Conservation (phyloP, 2,888 invertebrate species). For the Drosophila cyrtoloma region DNA sequence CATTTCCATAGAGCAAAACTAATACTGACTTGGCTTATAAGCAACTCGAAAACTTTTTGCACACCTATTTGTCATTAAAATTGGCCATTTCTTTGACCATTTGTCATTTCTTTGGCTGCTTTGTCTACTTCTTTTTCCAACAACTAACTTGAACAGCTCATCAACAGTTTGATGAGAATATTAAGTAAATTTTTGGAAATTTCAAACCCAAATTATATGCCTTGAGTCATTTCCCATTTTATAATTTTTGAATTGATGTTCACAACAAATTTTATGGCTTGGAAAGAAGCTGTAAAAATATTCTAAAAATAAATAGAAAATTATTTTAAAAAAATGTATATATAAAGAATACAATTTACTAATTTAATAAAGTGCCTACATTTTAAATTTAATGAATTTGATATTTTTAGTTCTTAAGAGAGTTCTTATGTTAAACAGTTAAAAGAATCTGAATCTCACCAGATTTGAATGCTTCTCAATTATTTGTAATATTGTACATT, state of each 20-base stretch:
- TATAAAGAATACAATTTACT: background rate
- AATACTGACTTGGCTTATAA: background rate
- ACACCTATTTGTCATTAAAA: slow-evolving; percentile 36
- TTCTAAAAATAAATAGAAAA: background rate
- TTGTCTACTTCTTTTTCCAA: slow-evolving; percentile 19
- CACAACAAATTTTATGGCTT: background rate
- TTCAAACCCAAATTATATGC: background rate
- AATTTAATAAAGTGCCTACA: background rate
- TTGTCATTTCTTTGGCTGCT: slow-evolving; percentile 39
- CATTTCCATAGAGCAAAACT: slow-evolving; percentile 34
- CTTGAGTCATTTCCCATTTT: slow-evolving; percentile 7
- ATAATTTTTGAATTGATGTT: background rate
- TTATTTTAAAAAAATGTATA: background rate
- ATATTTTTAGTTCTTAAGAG: background rate
- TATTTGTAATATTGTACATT: background rate
- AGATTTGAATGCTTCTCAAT: background rate
- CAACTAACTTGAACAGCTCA: slow-evolving; percentile 3
- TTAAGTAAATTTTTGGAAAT: slow-evolving; percentile 2
- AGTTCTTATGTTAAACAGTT: background rate
- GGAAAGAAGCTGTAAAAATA: background rate
- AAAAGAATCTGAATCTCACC: background rate
- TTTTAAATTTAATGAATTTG: background rate
- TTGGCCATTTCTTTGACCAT: slow-evolving; percentile 24
- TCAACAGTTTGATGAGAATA: slow-evolving; percentile 28
- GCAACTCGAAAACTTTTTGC: slow-evolving; percentile 17